These are phyloP conservation scores for Urocynchramus pylzowi DNA, from an alignment of 2,113 vertebrate species.

Conservation along the genomic window DNA sequence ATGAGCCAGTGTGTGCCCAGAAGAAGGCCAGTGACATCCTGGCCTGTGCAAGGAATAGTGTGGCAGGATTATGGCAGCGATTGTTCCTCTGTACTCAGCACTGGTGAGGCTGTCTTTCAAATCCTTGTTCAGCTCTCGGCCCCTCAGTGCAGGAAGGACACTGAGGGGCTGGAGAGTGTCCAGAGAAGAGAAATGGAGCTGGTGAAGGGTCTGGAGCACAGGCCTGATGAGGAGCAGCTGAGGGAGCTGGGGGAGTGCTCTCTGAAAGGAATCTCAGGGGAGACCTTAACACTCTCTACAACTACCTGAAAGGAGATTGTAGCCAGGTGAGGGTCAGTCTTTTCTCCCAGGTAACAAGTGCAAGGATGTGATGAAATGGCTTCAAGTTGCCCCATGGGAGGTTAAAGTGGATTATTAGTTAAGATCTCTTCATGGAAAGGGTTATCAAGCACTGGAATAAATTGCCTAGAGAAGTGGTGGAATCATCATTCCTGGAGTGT, in stretches of 20 bases:
- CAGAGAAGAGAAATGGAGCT: background rate
- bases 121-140: background rate
- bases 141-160: background rate
- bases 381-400: background rate
- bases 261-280: background rate
- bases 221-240: background rate
- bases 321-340: accelerated
- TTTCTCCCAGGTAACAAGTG: background rate
- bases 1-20: background rate
- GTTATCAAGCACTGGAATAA: background rate
- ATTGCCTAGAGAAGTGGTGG: background rate
- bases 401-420: background rate
- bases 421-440: background rate
- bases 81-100: background rate
- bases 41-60: background rate
- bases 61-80: background rate
- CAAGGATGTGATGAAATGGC: background rate
- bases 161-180: background rate
- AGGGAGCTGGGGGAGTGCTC: background rate
- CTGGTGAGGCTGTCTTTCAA: background rate
- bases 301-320: background rate
- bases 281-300: background rate
- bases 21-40: background rate
- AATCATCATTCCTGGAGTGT: background rate
- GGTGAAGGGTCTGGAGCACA: background rate